These are phyloP conservation scores for Aethes cnicana DNA, from an alignment of 2,888 invertebrate species.

Conservation along the genomic window DNA sequence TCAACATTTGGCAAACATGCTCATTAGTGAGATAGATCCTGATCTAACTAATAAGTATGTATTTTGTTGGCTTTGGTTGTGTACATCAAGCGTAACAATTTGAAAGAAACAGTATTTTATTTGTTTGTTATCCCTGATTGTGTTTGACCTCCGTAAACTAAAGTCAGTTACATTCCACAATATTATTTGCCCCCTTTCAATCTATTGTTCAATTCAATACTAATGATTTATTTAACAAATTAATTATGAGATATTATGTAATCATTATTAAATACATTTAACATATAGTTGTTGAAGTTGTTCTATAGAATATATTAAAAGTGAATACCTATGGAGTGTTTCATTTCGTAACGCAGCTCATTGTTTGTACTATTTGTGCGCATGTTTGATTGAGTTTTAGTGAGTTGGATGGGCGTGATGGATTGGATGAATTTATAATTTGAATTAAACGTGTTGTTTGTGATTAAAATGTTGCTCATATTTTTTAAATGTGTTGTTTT, in stretches of 20 bases:
- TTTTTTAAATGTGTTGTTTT: neutral
- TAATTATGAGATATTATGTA: conserved; percentile 44
- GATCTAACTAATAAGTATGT: too few relatives aligned
- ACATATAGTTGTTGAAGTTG: conserved; percentile 68
- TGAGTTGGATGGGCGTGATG: conserved; percentile 17
- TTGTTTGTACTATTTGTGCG: conserved; percentile 36
- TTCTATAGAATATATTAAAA: conserved; percentile 64
- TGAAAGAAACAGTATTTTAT: too few relatives aligned
- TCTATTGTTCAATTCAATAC: conserved; percentile 34
- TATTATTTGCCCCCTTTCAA: conserved; percentile 31
- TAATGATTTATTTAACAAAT: conserved; percentile 42
- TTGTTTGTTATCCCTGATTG: neutral
- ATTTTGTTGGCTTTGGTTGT: too few relatives aligned
- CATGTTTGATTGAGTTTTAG: conserved; percentile 34
- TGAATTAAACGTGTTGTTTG: too few relatives aligned
- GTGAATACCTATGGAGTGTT: conserved; percentile 41
- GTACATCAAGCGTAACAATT: too few relatives aligned
- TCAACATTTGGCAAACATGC: too few relatives aligned
- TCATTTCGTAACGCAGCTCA: conserved; percentile 46
- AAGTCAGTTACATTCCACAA: conserved; percentile 14
- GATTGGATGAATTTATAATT: conserved; percentile 16
- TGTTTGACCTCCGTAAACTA: neutral
- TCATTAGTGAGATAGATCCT: too few relatives aligned
- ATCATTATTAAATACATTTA: conserved; percentile 52
- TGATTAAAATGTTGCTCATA: conserved; percentile 30